Evolutionary conservation across 2,113 vertebrate genomes (phyloP).

Genomic region (Leuciscus idus): DNA sequence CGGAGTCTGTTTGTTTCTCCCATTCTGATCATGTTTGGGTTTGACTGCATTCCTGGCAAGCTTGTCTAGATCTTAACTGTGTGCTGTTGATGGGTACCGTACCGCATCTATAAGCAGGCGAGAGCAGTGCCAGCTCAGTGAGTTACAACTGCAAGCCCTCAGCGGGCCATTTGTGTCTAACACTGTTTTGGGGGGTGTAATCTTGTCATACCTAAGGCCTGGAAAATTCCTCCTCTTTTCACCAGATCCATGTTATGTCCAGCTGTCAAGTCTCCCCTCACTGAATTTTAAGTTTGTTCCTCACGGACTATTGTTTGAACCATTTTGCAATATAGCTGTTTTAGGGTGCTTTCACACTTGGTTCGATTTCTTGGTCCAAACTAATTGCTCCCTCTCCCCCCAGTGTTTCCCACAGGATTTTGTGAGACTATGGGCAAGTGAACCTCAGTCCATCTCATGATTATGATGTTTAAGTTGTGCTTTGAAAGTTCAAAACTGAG

Average conservation of each 20-base stretch:
- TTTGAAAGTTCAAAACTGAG: too few relatives aligned
- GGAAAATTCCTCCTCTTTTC: not conserved
- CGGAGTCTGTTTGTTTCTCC: slow-evolving; percentile 38
- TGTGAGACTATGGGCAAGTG: too few relatives aligned
- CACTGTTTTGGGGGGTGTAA: not conserved
- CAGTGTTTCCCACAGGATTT: not conserved
- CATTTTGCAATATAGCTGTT: not conserved
- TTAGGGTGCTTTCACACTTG: not conserved
- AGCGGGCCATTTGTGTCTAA: not conserved
- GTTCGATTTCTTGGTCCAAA: not conserved
- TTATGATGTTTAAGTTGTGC: not conserved
- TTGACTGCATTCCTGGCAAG: slow-evolving; percentile 49
- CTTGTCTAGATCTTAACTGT: slow-evolving; percentile 44
- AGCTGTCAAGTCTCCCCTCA: not conserved
- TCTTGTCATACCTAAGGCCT: slow-evolving; percentile 8
- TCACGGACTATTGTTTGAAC: not conserved
- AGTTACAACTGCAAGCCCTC: not conserved
- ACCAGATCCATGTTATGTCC: not conserved
- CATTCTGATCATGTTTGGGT: slow-evolving; percentile 44
- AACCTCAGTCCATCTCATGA: too few relatives aligned
- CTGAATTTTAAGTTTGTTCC: not conserved
- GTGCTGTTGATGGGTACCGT: slow-evolving; percentile 1
- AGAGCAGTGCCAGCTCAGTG: not conserved
- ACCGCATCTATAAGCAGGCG: not conserved
- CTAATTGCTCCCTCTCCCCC: not conserved